A percentile compares a stretch with the other conserved stretches of the same genome.
phyloP scores from a whole-genome alignment of 2,888 invertebrate genomes.

The Torymus tubicola region DNA sequence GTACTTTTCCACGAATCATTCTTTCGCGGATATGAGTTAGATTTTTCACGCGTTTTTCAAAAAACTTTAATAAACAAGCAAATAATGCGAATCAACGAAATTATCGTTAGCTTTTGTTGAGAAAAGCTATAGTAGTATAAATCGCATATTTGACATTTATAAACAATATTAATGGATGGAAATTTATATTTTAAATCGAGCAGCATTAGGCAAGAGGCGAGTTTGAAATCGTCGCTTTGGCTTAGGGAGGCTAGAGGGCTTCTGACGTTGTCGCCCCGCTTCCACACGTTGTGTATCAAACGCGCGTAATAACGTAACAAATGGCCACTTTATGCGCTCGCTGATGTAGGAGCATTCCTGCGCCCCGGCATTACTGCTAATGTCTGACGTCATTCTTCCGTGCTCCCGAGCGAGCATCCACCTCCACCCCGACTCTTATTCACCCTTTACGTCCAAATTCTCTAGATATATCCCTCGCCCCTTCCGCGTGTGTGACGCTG shows the following conservation, averaged over 20 bases:
- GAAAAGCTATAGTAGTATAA: neutral
- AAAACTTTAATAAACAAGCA: no score
- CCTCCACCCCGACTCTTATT: constrained; percentile 46
- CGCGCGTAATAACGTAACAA: constrained; percentile 72
- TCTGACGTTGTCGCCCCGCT: constrained; percentile 8
- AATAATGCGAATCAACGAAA: no score
- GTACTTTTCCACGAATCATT: neutral
- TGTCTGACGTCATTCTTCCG: constrained; percentile 69
- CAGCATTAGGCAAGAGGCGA: constrained; percentile 66
- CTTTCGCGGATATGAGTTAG: neutral
- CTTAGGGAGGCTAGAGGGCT: neutral
- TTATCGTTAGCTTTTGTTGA: neutral
- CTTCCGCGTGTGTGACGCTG: constrained; percentile 1
- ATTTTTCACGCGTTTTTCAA: no score
- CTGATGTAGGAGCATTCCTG: constrained; percentile 64
- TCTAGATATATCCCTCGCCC: constrained; percentile 15
- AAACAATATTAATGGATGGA: constrained; percentile 66
- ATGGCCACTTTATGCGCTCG: constrained; percentile 70
- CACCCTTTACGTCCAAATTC: constrained; percentile 46
- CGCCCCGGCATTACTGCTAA: constrained; percentile 67
- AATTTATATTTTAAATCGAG: constrained; percentile 74
- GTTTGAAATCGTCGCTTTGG: constrained; percentile 40
- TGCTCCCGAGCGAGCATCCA: constrained; percentile 48
- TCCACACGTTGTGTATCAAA: constrained; percentile 69
- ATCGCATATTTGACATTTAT: neutral